Percentiles rank a stretch among this genome's conserved stretches.
Conservation (phyloP, 2,113 vertebrate species). For the Aythya baeri region DNA sequence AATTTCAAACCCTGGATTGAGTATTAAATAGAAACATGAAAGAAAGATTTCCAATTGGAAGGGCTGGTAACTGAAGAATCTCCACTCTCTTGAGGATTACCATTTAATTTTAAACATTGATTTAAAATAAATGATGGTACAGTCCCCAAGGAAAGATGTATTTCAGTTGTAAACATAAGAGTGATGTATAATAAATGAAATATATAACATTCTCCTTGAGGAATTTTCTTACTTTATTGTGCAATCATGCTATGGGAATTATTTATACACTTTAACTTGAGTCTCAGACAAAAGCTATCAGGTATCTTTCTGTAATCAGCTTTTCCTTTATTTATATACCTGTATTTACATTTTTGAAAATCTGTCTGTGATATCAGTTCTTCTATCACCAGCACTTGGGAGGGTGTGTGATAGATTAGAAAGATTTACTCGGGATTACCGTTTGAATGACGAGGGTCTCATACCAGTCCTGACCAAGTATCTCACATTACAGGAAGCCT, state of each 20-base stretch:
- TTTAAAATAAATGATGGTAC: constrained; percentile 80
- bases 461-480: not conserved
- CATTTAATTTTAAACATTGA: constrained; percentile 83
- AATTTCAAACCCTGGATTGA: constrained; percentile 80
- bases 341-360: constrained; percentile 35
- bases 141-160: constrained; percentile 74
- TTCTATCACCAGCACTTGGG: not conserved
- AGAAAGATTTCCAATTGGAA: constrained; percentile 78
- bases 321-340: constrained; percentile 46
- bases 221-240: constrained; percentile 51
- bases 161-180: constrained; percentile 71
- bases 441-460: not conserved
- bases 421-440: not conserved
- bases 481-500: not conserved
- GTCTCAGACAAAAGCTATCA: not conserved
- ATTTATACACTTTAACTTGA: constrained; percentile 49
- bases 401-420: not conserved
- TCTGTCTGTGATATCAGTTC: not conserved
- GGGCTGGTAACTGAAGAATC: constrained; percentile 55
- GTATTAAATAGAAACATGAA: constrained; percentile 80
- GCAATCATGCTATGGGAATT: constrained; percentile 38
- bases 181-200: constrained; percentile 74
- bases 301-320: constrained; percentile 26
- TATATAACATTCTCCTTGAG: constrained; percentile 64
- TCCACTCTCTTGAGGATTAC: constrained; percentile 71